phyloP scores from a whole-genome alignment of 2,888 invertebrate species.

The Helicoverpa assulta region DNA sequence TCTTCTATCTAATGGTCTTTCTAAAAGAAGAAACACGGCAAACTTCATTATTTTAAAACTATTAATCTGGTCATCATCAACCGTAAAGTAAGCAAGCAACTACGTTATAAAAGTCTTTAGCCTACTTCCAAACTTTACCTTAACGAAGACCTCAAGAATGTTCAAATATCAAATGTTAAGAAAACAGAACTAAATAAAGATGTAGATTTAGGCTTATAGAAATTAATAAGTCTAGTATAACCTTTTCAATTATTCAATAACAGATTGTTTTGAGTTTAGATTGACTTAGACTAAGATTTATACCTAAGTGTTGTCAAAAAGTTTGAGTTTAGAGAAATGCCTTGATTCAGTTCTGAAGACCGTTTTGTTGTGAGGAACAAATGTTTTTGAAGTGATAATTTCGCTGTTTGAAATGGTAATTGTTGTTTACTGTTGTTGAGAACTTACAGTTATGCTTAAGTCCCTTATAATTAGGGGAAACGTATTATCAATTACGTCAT shows the following conservation, averaged over 20 bases:
- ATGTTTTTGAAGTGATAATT: constrained; percentile 1
- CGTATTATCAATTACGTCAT: too few species aligned
- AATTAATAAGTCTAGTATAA: constrained; percentile 36
- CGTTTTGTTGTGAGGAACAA: background rate
- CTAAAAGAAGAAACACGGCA: too few species aligned
- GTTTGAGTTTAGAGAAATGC: constrained; percentile 22
- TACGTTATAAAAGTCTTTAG: too few species aligned
- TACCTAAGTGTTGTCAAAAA: constrained; percentile 48
- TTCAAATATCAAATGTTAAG: constrained; percentile 1
- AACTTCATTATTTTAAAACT: too few species aligned
- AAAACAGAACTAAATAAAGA: constrained; percentile 13
- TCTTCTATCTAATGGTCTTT: too few species aligned
- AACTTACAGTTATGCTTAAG: background rate
- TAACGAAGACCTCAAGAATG: background rate
- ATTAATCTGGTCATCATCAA: too few species aligned
- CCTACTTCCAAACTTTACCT: background rate
- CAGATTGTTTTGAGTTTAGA: constrained; percentile 61
- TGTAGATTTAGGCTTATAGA: constrained; percentile 18
- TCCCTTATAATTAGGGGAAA: too few species aligned
- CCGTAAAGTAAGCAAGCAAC: too few species aligned
- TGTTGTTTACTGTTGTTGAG: background rate
- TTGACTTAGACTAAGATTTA: constrained; percentile 47
- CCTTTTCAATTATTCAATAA: constrained; percentile 61
- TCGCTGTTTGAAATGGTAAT: background rate
- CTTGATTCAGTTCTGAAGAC: constrained; percentile 24